Base-by-base conservation (phyloP, 1,140 invertebrate species). In the Diprion similis region DNA sequence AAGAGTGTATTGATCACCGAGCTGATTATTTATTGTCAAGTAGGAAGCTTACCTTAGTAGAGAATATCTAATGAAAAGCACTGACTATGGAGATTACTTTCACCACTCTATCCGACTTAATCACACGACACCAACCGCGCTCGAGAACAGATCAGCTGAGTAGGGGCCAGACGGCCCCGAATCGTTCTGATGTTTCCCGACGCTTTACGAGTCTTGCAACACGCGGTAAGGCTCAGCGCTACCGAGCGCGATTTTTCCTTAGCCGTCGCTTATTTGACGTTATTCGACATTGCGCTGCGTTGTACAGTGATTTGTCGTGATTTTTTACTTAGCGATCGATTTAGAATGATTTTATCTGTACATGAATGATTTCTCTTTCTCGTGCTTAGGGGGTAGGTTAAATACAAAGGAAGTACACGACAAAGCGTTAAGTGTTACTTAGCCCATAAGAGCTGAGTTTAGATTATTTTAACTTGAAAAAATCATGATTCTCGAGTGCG, bases 211-310 rank as follows among this genome's bases (percentile, higher is more conserved):
- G n/a, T n/a, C n/a, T n/a, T 51, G 48, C 48, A 51, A 51, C 48
- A 51, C 48, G 48, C 48, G 48, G 48, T 51, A 51, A 51, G 48
- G 48, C 48, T 51, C 9, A 51, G 15, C 48, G 48, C 48, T 51
- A 51, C 48, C 48, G 48, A 51, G 48, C 48, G 48, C 48, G 48
- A 51, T 51, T 51, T 51, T 51, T 51, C 48, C 48, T 51, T 51
- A 51, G 48, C 48, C 48, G 48, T 51, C 48, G 48, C 48, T 51
- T 51, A 51, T 51, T 51, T 51, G 9, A 51, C 48, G 48, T 51
- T 51, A 51, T n/a, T n/a, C n/a, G n/a, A n/a, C n/a, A n/a, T n/a
- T n/a, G n/a, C n/a, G n/a, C n/a, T n/a, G n/a, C n/a, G n/a, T n/a
- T n/a, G n/a, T n/a, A n/a, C n/a, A n/a, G n/a, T n/a, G n/a, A n/a